Base-by-base conservation (phyloP, 2,797 vertebrate genomes). In the Acipenser ruthenus region DNA sequence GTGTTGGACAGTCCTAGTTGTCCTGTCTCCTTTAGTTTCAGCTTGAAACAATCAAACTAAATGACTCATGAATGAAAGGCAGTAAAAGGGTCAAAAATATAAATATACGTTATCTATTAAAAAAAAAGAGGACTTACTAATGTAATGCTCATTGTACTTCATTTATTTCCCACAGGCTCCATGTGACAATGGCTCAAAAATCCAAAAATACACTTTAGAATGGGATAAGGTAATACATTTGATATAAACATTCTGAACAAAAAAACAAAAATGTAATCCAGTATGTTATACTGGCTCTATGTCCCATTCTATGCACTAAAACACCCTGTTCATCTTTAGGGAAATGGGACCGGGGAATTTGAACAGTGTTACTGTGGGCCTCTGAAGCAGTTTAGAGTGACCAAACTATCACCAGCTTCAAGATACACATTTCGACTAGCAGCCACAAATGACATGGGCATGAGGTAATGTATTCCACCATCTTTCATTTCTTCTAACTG, bases 111-210 rank as follows among this genome's bases (percentile, higher is more conserved):
- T 37, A 37, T 37, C 23, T 37, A 37, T 37, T 37, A 37, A 37
- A 3, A n/a, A n/a, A n/a, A 37, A 37, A 37, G 23, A 37, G 23
- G 23, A 37, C 23, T 37, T 37, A 4, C 23, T 37, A 37, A 37
- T 37, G 23, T 37, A 37, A 37, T 37, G 23, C 23, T 37, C 23
- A 2, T 37, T 37, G 23, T 4, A 37, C 23, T 37, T 37, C 23
- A 37, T 66, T 60, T 76, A 0, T 79, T 84, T 70, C 72, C 49
- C 12, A 13, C 80, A 99, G 96, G 88, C 93, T 75, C 89, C 95
- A 65, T 95, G 93, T 84, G 96, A 98, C 86, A 99, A 97, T 62
- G 95, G 96, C 71, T 97, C 93, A 73, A 98, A 97, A 90, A 94
- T 99, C 80, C 93, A 95, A 75, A 96, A 88, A 82, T 99, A 95